Evolutionary conservation across 2,888 invertebrate genomes (phyloP).

Genomic region (Diaphora mendica): DNA sequence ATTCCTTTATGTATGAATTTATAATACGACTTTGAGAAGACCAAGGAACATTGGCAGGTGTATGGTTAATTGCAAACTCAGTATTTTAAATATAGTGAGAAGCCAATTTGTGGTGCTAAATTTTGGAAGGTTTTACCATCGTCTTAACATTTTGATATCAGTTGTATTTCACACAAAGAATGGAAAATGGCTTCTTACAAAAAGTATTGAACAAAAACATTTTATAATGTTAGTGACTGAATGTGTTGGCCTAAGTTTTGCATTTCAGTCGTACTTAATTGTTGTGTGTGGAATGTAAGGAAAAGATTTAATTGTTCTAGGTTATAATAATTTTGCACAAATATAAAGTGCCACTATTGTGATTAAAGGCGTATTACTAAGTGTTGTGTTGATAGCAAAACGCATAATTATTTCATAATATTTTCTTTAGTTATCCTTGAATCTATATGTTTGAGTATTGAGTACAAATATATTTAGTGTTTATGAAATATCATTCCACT

Average conservation of each 20-base stretch:
- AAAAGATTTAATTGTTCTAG: conserved; percentile 45
- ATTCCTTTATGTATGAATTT: conserved; percentile 37
- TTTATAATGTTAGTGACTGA: conserved; percentile 35
- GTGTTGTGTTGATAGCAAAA: conserved; percentile 38
- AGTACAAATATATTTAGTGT: conserved; percentile 43
- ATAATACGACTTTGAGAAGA: conserved; percentile 37
- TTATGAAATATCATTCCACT: conserved; percentile 47
- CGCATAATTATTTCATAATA: conserved; percentile 41
- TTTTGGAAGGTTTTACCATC: conserved; percentile 84
- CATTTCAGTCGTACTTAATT: conserved; percentile 38
- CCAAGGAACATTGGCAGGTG: conserved; percentile 38
- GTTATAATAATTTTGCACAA: conserved; percentile 62
- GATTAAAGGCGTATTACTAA: conserved; percentile 26
- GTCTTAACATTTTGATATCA: conserved; percentile 77
- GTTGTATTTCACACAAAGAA: conserved; percentile 66
- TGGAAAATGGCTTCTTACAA: conserved; percentile 72
- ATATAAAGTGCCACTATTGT: conserved; percentile 55
- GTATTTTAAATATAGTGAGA: conserved; percentile 75
- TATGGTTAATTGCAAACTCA: conserved; percentile 51
- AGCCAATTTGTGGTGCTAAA: conserved; percentile 85
- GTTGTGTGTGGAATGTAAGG: conserved; percentile 34
- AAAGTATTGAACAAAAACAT: conserved; percentile 35
- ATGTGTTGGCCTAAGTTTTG: conserved; percentile 64
- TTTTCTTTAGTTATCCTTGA: conserved; percentile 32
- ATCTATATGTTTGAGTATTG: conserved; percentile 49